Conservation (phyloP, 2,888 invertebrate species). For the Habroteleia sp. region DNA sequence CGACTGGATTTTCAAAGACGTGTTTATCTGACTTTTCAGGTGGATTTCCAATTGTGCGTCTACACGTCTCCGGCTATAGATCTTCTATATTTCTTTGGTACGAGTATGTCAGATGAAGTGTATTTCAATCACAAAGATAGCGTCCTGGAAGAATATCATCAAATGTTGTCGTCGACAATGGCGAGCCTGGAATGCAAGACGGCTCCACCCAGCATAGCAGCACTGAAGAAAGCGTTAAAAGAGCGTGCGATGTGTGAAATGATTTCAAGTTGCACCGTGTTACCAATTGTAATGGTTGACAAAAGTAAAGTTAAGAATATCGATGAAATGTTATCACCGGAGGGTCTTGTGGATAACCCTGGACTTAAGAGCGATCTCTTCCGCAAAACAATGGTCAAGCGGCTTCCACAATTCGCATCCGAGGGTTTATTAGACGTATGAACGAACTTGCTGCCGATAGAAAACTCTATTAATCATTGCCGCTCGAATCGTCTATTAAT, state of each 20-base stretch:
- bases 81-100: conserved; percentile 81
- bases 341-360: conserved; percentile 53
- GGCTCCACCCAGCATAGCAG: conserved; percentile 66
- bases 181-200: conserved; percentile 69
- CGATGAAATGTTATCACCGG: conserved; percentile 69
- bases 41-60: conserved; percentile 81
- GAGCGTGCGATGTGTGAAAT: conserved; percentile 67
- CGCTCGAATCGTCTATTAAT: conserved; percentile 4
- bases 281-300: conserved; percentile 72
- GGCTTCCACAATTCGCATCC: conserved; percentile 69
- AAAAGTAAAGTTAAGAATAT: conserved; percentile 68
- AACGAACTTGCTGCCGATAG: conserved; percentile 7
- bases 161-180: conserved; percentile 69
- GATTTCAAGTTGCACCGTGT: conserved; percentile 67
- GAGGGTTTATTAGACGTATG: conserved; percentile 71
- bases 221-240: conserved; percentile 64
- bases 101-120: conserved; percentile 73
- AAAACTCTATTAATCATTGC: conserved; percentile 26
- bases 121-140: conserved; percentile 61
- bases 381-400: conserved; percentile 67
- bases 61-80: conserved; percentile 81
- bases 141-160: conserved; percentile 70
- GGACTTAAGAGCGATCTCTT: conserved; percentile 49
- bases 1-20: conserved; percentile 39
- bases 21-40: conserved; percentile 71